A percentile compares a stretch with the other conserved stretches of the same genome.
phyloP scores from a whole-genome alignment of 2,113 vertebrate species.

The Cyanoderma ruficeps region DNA sequence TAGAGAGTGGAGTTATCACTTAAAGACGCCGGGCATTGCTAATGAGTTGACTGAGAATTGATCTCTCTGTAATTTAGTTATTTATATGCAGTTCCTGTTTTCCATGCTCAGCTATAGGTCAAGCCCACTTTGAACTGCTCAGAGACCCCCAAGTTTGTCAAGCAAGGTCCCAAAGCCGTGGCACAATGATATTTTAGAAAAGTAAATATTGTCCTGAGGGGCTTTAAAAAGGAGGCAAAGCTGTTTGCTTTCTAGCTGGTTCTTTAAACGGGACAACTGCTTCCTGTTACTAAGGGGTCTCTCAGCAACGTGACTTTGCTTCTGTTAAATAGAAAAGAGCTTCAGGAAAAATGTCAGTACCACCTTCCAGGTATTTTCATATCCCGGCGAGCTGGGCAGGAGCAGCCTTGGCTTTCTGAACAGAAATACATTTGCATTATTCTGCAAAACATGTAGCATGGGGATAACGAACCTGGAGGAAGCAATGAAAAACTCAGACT shows the following conservation, averaged over 20 bases:
- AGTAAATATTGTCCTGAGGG: conserved; percentile 95
- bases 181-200: conserved; percentile 97
- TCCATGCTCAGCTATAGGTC: conserved; percentile 84
- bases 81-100: conserved; percentile 89
- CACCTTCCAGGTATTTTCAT: conserved; percentile 31
- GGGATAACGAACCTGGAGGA: background rate
- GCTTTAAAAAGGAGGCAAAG: conserved; percentile 83
- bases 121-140: conserved; percentile 83
- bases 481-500: background rate
- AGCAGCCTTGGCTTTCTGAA: background rate
- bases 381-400: background rate
- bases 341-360: conserved; percentile 55
- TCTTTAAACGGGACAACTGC: conserved; percentile 73
- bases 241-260: conserved; percentile 87
- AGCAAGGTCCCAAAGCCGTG: conserved; percentile 88
- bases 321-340: conserved; percentile 57
- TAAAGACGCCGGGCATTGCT: conserved; percentile 87
- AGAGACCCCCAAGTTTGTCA: conserved; percentile 85
- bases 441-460: background rate
- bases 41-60: conserved; percentile 96
- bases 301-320: conserved; percentile 53
- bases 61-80: conserved; percentile 95
- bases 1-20: conserved; percentile 87
- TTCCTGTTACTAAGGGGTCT: conserved; percentile 72
- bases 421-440: background rate